phyloP scores from a whole-genome alignment of 1,140 invertebrate genomes.

The Pseudachorutes palmiensis region DNA sequence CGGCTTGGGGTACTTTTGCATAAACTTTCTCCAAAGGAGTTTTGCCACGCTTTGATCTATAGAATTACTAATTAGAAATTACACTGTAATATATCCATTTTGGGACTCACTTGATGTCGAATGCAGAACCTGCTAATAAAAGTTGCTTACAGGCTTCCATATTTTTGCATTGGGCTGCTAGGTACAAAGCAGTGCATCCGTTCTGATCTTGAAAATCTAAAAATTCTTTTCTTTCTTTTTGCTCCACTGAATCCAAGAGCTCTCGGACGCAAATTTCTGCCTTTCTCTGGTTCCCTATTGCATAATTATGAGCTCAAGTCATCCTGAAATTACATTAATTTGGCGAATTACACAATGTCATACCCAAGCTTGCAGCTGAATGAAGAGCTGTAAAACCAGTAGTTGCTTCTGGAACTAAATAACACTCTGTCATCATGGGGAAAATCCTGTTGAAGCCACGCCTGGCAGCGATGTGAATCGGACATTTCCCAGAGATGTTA shows the following conservation, averaged over 20 bases:
- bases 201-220: neutral
- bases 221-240: neutral
- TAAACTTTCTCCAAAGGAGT: conserved; percentile 19
- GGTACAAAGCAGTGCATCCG: neutral
- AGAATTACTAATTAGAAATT: neutral
- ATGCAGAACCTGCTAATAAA: conserved; percentile 2
- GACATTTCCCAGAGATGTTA: neutral
- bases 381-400: conserved; percentile 10
- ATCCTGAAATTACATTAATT: neutral
- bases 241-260: neutral
- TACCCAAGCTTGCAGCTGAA: conserved; percentile 4
- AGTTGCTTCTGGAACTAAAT: conserved; percentile 5
- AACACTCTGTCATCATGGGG: neutral
- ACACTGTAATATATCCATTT: neutral
- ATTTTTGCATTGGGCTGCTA: conserved; percentile 6
- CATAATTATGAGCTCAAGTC: neutral
- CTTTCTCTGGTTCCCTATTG: neutral
- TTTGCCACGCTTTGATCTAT: conserved; percentile 3
- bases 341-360: neutral
- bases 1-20: conserved; percentile 1
- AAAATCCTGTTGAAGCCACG: neutral
- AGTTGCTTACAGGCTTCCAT: conserved; percentile 11
- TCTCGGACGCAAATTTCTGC: neutral
- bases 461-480: conserved; percentile 13
- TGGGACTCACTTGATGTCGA: conserved; percentile 6